A percentile compares a stretch with the other conserved stretches of the same genome.
phyloP scores from a whole-genome alignment of 2,113 vertebrate genomes.

The Zingel zingel region DNA sequence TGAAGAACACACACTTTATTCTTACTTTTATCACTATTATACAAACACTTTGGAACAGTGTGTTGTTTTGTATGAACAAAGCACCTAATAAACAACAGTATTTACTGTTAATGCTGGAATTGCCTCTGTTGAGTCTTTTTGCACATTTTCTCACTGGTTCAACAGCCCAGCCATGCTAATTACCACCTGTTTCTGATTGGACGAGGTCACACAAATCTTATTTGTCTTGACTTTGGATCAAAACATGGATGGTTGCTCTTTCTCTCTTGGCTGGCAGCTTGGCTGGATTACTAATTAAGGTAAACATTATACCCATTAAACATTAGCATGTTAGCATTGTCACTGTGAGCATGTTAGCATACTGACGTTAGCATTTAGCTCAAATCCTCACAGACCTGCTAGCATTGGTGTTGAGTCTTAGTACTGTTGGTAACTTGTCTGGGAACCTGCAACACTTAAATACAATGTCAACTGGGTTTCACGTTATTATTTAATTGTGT shows the following conservation, averaged over 20 bases:
- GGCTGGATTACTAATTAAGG: neutral
- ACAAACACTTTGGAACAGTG: slow-evolving; percentile 61
- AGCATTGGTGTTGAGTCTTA: neutral
- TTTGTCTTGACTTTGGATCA: slow-evolving; percentile 5
- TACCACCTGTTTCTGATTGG: neutral
- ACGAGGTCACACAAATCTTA: neutral
- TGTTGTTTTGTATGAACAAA: slow-evolving; percentile 76
- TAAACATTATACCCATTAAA: neutral
- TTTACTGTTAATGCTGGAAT: slow-evolving; percentile 39
- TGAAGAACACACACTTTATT: slow-evolving; percentile 71
- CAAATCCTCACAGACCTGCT: neutral
- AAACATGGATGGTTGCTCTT: neutral
- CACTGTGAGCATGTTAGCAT: neutral
- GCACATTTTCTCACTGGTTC: slow-evolving; percentile 6
- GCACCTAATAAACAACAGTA: slow-evolving; percentile 67
- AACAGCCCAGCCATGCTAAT: neutral
- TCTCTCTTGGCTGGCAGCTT: neutral
- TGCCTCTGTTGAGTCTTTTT: slow-evolving; percentile 43
- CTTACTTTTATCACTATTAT: slow-evolving; percentile 64
- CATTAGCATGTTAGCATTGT: neutral
- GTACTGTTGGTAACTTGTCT: neutral
- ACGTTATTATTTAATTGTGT: neutral
- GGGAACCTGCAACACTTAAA: neutral
- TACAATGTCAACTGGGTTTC: neutral
- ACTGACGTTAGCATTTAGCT: neutral